Percentiles rank a stretch among this genome's conserved stretches.
These are phyloP conservation scores for Lerema accius DNA, from an alignment of 1,140 invertebrate species.

Conservation along the genomic window DNA sequence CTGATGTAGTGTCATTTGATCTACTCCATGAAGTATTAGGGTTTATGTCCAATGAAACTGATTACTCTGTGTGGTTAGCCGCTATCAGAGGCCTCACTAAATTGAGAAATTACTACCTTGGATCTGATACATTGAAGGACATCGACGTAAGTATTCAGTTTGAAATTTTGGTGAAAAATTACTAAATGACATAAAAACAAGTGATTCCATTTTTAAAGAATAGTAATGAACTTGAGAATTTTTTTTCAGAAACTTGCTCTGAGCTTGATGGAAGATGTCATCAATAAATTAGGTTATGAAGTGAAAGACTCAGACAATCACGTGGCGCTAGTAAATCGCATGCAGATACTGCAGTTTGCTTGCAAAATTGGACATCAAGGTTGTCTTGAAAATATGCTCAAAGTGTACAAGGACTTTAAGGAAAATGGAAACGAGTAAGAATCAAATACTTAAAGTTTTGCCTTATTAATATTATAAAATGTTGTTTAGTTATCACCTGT, in stretches of 20 bases:
- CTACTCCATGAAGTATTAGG: slow-evolving; percentile 82
- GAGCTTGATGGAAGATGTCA: slow-evolving; percentile 83
- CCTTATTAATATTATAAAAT: no score
- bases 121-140: slow-evolving; percentile 44
- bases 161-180: background rate
- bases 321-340: slow-evolving; percentile 83
- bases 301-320: slow-evolving; percentile 82
- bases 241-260: slow-evolving; percentile 83
- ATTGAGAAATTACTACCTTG: slow-evolving; percentile 70
- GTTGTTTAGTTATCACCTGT: no score
- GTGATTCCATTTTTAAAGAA: no score
- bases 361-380: slow-evolving; percentile 85
- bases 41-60: slow-evolving; percentile 84
- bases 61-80: slow-evolving; percentile 86
- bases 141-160: slow-evolving; percentile 55
- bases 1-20: slow-evolving; percentile 75
- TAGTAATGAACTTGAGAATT: background rate
- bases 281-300: slow-evolving; percentile 84
- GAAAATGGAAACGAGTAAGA: slow-evolving; percentile 60
- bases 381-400: slow-evolving; percentile 71
- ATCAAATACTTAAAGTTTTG: slow-evolving; percentile 19
- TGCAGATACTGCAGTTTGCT: slow-evolving; percentile 84
- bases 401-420: slow-evolving; percentile 51
- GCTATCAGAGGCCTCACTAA: slow-evolving; percentile 81
- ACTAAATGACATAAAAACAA: no score